Base-by-base conservation (phyloP, 2,797 vertebrate species). In the Momotus momota region DNA sequence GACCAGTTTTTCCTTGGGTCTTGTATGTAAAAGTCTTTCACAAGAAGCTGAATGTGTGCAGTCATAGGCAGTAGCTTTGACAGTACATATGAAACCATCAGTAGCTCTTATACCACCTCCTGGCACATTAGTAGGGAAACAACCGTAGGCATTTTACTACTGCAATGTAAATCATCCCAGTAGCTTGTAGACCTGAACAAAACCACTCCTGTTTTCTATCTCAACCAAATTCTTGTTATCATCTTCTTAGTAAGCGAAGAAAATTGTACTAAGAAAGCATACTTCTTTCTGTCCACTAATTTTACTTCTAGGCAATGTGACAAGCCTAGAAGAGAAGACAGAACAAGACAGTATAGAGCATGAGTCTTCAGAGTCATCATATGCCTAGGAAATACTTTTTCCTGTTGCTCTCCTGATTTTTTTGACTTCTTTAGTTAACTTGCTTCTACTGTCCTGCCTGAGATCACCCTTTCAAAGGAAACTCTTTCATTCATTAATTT, bases 101-200 rank as follows among this genome's bases (percentile, higher is more conserved):
- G 55, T 43, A 82, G 51, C 52, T 86, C 38, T 84, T 58, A 61
- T 92, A 85, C 81, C 74, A 75, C 51, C 90, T 77, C 75, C 88
- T 95, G 87, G 92, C 88, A 93, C 43, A 58, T 69, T 38, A 80
- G 79, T 88, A 95, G 69, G 79, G 93, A 96, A 96, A 96, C 90
- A 96, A 77, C 92, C 72, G 12, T 79, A 86, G 82, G 94, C 90
- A 80, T 70, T 94, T 48, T 70, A 51, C 81, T 88, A 18, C 69
- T 55, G 79, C 88, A 88, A 86, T 35, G 67, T 62, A 96, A 87
- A 93, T 66, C 10, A 57, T 48, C 31, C 58, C 58, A 52, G 26
- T 67, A 67, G 64, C 74, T 91, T 70, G 54, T 67, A 94, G 49
- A 87, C 43, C 49, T 31, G 43, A 79, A 85, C 40, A 96, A 96